Conservation (phyloP, 2,888 invertebrate genomes). For the Teleiodes luculella region DNA sequence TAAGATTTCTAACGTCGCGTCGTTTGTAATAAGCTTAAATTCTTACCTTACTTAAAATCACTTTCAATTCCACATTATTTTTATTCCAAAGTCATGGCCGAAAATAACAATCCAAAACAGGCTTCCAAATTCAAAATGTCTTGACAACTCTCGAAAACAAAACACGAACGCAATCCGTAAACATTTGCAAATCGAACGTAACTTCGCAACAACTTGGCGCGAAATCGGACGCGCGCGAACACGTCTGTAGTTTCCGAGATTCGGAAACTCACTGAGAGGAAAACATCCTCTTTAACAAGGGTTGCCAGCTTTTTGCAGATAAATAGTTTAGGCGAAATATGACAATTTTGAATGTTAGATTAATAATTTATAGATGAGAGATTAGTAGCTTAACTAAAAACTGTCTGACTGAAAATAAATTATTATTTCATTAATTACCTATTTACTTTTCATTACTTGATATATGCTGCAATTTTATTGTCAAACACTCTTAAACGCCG, state of each 20-base stretch:
- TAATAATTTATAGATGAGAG: too few species aligned
- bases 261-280: background rate
- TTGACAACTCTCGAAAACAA: background rate
- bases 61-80: too few species aligned
- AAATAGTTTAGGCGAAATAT: background rate
- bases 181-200: conserved; percentile 4
- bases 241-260: background rate
- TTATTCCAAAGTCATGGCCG: background rate
- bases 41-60: background rate
- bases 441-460: too few species aligned
- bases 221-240: background rate
- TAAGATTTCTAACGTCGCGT: too few species aligned
- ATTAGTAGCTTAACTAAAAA: too few species aligned
- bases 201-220: background rate
- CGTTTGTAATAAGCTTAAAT: background rate
- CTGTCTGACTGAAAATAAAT: too few species aligned
- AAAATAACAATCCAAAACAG: background rate
- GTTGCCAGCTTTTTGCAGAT: background rate
- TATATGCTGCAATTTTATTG: too few species aligned
- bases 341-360: too few species aligned
- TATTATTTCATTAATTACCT: too few species aligned
- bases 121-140: background rate
- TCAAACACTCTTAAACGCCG: too few species aligned
- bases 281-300: background rate
- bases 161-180: background rate